These are phyloP conservation scores for Callopanchax toddi DNA, from an alignment of 2,113 vertebrate species.

Conservation along the genomic window DNA sequence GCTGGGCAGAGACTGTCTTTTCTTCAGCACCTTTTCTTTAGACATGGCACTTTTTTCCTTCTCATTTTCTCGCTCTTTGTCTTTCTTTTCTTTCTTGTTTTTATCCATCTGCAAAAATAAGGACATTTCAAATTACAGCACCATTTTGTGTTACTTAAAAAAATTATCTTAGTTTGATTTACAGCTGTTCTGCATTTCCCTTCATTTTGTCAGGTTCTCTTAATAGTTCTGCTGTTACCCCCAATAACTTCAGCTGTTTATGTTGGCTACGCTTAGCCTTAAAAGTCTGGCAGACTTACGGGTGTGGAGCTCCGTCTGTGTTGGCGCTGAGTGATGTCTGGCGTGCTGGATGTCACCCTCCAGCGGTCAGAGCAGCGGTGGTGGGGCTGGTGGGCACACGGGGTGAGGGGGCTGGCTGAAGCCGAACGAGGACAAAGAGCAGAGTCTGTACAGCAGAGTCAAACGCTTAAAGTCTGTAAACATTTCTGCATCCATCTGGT, in stretches of 20 bases:
- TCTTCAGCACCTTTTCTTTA: conserved; percentile 89
- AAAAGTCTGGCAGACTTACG: conserved; percentile 71
- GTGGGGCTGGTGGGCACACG: conserved; percentile 84
- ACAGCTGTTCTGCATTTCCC: too few species aligned
- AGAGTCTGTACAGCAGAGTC: conserved; percentile 76
- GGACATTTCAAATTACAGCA: conserved; percentile 1
- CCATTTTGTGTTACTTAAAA: too few species aligned
- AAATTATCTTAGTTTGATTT: too few species aligned
- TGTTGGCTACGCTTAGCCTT: background rate
- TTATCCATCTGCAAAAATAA: conserved; percentile 77
- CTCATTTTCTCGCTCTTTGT: conserved; percentile 95
- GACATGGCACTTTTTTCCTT: conserved; percentile 90
- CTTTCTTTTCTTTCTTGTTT: conserved; percentile 94
- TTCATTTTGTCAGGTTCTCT: too few species aligned
- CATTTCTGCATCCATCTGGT: background rate
- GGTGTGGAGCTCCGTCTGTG: conserved; percentile 82
- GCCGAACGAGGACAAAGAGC: conserved; percentile 92
- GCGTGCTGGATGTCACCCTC: conserved; percentile 85
- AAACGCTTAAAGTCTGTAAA: background rate
- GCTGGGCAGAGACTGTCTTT: conserved; percentile 87
- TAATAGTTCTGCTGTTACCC: background rate
- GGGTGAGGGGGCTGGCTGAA: conserved; percentile 89
- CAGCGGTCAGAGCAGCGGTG: conserved; percentile 87
- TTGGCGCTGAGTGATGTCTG: conserved; percentile 82
- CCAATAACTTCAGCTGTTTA: background rate